Conservation (phyloP, 2,797 vertebrate genomes). For the Myotis vivesi region DNA sequence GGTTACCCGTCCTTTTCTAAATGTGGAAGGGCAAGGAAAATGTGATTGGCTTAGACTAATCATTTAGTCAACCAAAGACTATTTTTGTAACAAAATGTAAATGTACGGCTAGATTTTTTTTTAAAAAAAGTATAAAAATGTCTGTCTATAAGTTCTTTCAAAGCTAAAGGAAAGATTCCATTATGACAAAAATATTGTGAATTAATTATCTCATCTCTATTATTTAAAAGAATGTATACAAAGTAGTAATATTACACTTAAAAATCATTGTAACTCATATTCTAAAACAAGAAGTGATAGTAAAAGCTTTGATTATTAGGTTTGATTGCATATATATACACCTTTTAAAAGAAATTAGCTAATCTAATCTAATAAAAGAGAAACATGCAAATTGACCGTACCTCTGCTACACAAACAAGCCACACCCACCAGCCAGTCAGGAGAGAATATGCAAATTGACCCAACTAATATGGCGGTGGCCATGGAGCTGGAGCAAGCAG, state of each 20-base stretch:
- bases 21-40: background rate
- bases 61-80: background rate
- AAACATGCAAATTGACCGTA: too few species aligned
- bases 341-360: constrained; percentile 14
- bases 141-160: background rate
- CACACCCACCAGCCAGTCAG: too few species aligned
- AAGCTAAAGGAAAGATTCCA: background rate
- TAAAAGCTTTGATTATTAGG: background rate
- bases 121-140: background rate
- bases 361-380: background rate
- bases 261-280: background rate
- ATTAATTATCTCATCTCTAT: background rate
- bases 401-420: too few species aligned
- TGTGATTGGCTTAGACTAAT: background rate
- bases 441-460: too few species aligned
- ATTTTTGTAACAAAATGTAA: background rate
- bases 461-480: too few species aligned
- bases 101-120: background rate
- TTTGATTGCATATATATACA: background rate
- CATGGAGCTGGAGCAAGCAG: too few species aligned
- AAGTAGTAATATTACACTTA: background rate
- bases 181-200: background rate
- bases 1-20: background rate
- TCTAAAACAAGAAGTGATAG: background rate
- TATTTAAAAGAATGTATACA: background rate